These are phyloP conservation scores for Elaphurus davidianus DNA, from an alignment of 2,113 vertebrate genomes.

Conservation along the genomic window DNA sequence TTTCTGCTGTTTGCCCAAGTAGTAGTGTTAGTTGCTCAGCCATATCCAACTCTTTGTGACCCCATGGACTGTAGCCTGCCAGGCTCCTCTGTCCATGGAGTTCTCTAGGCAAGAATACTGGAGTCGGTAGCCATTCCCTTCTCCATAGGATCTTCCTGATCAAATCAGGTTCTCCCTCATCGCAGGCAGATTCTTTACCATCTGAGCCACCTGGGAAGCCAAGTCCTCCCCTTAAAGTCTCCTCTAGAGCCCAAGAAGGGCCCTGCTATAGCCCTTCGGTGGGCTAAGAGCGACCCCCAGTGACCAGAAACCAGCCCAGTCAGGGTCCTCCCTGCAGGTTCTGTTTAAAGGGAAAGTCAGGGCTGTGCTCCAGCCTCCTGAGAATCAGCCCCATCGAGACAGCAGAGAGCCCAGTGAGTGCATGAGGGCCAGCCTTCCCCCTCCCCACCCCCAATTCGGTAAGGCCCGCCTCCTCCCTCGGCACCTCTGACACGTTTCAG, in stretches of 20 bases:
- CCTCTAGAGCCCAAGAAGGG: background rate
- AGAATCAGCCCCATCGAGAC: background rate
- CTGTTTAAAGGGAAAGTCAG: background rate
- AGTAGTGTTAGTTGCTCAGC: background rate
- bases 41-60: background rate
- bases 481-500: background rate
- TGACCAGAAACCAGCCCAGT: background rate
- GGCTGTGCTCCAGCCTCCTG: background rate
- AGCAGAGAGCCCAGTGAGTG: background rate
- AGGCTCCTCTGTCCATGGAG: background rate
- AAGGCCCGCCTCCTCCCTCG: background rate
- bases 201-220: background rate
- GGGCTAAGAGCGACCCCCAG: constrained; percentile 71
- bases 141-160: background rate
- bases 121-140: background rate
- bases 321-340: background rate
- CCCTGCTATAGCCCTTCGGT: background rate
- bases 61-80: background rate
- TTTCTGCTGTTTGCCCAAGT: background rate
- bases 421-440: background rate
- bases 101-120: background rate
- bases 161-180: background rate
- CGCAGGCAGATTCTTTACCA: background rate
- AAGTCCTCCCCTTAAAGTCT: background rate
- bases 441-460: background rate